Conservation (phyloP, 2,113 vertebrate genomes). For the Turdus rufiventris region DNA sequence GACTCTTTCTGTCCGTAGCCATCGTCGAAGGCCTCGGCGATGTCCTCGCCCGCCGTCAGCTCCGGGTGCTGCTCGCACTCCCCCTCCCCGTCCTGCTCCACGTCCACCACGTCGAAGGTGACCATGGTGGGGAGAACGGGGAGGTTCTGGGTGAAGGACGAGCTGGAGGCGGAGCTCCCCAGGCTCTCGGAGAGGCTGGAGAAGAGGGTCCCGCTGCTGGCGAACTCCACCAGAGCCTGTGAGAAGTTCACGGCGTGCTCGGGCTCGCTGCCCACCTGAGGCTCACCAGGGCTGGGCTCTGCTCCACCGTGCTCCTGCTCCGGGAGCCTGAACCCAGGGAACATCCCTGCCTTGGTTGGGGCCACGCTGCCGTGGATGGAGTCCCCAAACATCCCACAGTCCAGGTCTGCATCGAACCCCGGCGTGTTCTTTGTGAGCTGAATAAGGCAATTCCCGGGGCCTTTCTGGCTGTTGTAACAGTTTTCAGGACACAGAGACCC, state of each 20-base stretch:
- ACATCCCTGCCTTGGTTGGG: not conserved
- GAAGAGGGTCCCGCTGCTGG: constrained; percentile 83
- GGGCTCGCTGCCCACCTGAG: constrained; percentile 64
- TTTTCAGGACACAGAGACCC: constrained; percentile 47
- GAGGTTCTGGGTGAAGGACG: constrained; percentile 86
- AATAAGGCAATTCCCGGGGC: constrained; percentile 65
- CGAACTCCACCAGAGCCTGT: constrained; percentile 90
- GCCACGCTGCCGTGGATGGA: not conserved
- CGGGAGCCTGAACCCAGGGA: constrained; percentile 13
- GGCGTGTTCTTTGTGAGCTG: constrained; percentile 45
- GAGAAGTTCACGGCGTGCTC: constrained; percentile 90
- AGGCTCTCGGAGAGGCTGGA: constrained; percentile 79
- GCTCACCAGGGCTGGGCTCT: not conserved
- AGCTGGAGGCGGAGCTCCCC: constrained; percentile 78
- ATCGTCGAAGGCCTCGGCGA: constrained; percentile 85
- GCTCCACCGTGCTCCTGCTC: not conserved
- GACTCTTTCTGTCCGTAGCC: constrained; percentile 86
- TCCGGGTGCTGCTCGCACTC: constrained; percentile 89
- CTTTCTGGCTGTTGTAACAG: constrained; percentile 56
- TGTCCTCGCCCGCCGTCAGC: constrained; percentile 84
- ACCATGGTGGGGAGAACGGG: constrained; percentile 91
- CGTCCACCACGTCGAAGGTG: constrained; percentile 92
- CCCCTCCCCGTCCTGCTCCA: constrained; percentile 93
- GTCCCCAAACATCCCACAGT: constrained; percentile 56
- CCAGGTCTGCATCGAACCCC: constrained; percentile 44